Percentiles rank a stretch among this genome's conserved stretches.
These are phyloP conservation scores for Sciurus niger DNA, from an alignment of 2,113 vertebrate species.

Conservation along the genomic window DNA sequence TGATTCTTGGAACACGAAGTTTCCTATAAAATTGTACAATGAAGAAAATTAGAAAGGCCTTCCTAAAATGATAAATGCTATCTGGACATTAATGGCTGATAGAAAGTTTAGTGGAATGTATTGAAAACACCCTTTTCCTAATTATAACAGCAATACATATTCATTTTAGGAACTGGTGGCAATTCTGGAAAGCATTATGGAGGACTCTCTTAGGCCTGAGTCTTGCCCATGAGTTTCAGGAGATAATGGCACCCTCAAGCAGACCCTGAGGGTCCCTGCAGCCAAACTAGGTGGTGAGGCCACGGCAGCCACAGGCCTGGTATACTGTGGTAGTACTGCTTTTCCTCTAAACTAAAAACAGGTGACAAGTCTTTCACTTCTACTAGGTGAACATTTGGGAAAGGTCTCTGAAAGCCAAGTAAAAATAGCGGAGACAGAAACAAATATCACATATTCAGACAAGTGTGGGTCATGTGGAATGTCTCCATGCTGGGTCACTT, in stretches of 20 bases:
- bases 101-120: neutral
- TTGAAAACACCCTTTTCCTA: neutral
- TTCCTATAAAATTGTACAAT: neutral
- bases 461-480: rapidly evolving
- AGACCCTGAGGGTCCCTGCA: neutral
- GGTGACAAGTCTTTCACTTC: neutral
- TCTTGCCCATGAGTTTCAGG: neutral
- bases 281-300: neutral
- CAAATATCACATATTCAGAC: rapidly evolving
- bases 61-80: neutral
- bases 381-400: neutral
- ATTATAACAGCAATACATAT: neutral
- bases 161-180: neutral
- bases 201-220: neutral
- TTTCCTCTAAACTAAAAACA: neutral
- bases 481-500: rapidly evolving
- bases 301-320: rapidly evolving
- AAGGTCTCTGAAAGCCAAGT: neutral
- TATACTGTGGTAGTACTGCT: rapidly evolving
- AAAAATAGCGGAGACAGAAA: neutral
- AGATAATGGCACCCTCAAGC: neutral
- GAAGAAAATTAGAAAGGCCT: neutral
- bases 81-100: neutral
- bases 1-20: neutral
- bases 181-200: neutral